Conservation (phyloP, 2,888 invertebrate species). For the Orchesella flavescens region DNA sequence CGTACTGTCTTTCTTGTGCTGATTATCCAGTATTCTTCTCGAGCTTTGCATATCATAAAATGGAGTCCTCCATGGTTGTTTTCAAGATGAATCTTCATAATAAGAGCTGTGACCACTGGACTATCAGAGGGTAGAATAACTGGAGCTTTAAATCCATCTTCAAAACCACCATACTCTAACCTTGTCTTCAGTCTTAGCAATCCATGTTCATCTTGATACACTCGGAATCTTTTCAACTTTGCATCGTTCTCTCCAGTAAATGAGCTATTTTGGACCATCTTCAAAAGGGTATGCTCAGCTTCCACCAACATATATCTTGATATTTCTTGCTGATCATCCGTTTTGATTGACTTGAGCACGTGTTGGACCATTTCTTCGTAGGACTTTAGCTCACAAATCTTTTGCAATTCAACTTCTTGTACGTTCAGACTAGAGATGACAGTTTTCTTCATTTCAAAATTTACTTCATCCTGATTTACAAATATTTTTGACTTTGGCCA, state of each 20-base stretch:
- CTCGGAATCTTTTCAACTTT: background rate
- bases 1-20: background rate
- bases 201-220: constrained; percentile 26
- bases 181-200: background rate
- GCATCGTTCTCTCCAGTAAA: background rate
- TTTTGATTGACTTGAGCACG: no score
- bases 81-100: background rate
- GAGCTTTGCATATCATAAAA: background rate
- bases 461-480: constrained; percentile 35
- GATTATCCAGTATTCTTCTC: constrained; percentile 15
- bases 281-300: background rate
- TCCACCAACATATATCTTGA: no score
- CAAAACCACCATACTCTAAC: background rate
- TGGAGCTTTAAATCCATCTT: background rate
- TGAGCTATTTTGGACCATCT: background rate
- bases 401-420: background rate
- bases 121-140: background rate
- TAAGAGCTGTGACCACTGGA: background rate
- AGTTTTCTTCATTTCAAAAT: constrained; percentile 15
- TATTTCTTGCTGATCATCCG: no score
- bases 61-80: constrained; percentile 2
- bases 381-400: no score
- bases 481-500: constrained; percentile 36
- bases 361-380: no score
- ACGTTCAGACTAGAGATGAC: background rate